Base-by-base conservation (phyloP, 2,113 vertebrate species). In the Hippoglossus stenolepis region DNA sequence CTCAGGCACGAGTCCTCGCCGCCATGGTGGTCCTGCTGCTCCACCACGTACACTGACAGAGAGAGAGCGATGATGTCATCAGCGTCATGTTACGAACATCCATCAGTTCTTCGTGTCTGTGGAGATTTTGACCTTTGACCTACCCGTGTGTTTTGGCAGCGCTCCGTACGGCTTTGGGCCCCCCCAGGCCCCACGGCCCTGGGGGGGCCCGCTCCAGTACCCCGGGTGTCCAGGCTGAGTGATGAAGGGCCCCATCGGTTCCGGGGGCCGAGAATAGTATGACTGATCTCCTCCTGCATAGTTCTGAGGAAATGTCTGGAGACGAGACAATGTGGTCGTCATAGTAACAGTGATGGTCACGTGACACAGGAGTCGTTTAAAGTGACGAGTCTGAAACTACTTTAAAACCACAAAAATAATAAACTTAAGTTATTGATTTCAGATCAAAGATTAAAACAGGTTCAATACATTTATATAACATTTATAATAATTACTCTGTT, bases 241-340 rank as follows among this genome's bases (percentile, higher is more conserved):
- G 38, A 13, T 15, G 9, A 63, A 73, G 7, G 54, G 20, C 12
- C 60, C 66, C 10, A n/a, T 6, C 0, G 28, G 65, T 6, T 38
- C 70, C 0, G 43, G 49, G 10, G 65, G 35, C 21, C 65, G 70
- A 5, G 60, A 28, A 28, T 4, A 67, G 26, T 66, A 69, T 21
- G 45, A 7, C 1, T 53, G 51, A 13, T 76, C 71, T 67, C 61
- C 77, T 54, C 31, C 65, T 3, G 58, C 3, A 38, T 45, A 70
- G 14, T 21, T 49, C 69, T 87, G 88, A 74, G 80, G 83, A 53
- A 75, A 84, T 1, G 77, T 73, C 87, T 85, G 53, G 0, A 26
- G 18, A 10, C 11, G 47, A 57, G n/a, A 71, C 1, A 20, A 11
- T 0, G 43, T 9, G 58, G 65, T 70, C 23, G 49, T 56, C 49